Base-by-base conservation (phyloP, 2,113 vertebrate species). In the Hyperopisus bebe region DNA sequence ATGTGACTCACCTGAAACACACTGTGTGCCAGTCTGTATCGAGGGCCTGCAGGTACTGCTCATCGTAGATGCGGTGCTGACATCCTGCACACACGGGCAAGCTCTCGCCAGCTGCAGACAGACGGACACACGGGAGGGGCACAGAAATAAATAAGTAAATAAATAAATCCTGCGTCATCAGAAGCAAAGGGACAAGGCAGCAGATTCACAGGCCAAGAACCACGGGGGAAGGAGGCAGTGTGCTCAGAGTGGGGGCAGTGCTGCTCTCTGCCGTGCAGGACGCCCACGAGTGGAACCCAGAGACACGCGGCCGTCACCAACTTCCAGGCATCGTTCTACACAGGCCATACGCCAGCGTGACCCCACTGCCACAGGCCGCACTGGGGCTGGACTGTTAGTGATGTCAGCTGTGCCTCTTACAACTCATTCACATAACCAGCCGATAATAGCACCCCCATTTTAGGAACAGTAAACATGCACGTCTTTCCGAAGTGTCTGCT, bases 11-110 rank as follows among this genome's bases (percentile, higher is more conserved):
- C 98, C 98, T 97, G 97, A 99, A 99, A 93, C 98, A 99, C 94
- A 97, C 93, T 0, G 96, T 93, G 51, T 99, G 98, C 98, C 98
- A 99, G 95, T 98, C 97, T 0, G 94, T 94, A 82, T 93, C 96
- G 93, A 99, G 96, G 1, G 98, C 98, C 96, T 98, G 98, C 90
- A 99, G 97, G 93, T 98, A 99, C 94, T 98, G 98, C 90, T 97
- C 97, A 8, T 99, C 98, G 62, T 96, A 98, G 95, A 99, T 99
- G 93, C 95, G 96, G 92, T 96, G 96, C 94, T 96, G 94, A 21
- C 98, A 99, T 93, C 97, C 98, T 0, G 97, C 96, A 94, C 98
- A 99, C 93, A 97, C 92, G 10, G 98, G 98, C 96, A 99, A 95
- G 91, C 97, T 95, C 50, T 95, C 96, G 91, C 96, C 97, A 93